Conservation (phyloP, 2,797 vertebrate species). For the Enteromius viviparus region DNA sequence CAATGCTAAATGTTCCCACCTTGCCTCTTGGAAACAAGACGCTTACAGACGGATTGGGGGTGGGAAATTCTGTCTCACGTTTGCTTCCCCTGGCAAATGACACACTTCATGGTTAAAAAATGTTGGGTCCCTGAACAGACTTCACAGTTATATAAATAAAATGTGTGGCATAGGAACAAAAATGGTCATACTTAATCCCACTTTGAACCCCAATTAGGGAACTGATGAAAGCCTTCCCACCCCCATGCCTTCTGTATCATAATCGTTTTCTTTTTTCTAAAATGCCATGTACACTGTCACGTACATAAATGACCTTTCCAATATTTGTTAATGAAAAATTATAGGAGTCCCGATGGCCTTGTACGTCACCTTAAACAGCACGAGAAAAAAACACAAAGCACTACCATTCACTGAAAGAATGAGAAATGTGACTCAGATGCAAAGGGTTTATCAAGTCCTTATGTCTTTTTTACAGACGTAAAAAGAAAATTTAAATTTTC, state of each 20-base stretch:
- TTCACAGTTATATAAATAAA: constrained; percentile 86
- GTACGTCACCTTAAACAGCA: background rate
- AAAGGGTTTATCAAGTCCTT: background rate
- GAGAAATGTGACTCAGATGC: constrained; percentile 3
- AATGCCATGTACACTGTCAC: constrained; percentile 74
- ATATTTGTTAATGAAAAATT: background rate
- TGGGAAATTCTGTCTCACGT: constrained; percentile 75
- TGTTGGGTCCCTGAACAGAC: constrained; percentile 85
- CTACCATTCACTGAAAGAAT: background rate
- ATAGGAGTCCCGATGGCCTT: background rate
- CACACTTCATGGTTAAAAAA: constrained; percentile 83
- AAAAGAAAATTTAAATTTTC: background rate
- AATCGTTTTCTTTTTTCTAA: constrained; percentile 79
- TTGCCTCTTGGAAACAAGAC: constrained; percentile 73
- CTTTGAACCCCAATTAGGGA: constrained; percentile 82
- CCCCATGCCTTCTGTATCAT: constrained; percentile 82
- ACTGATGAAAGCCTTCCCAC: constrained; percentile 81
- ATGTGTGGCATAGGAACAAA: constrained; percentile 83
- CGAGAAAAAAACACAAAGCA: background rate
- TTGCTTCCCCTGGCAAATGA: constrained; percentile 76
- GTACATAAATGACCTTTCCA: background rate
- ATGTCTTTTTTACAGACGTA: constrained; percentile 3
- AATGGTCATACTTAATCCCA: constrained; percentile 79
- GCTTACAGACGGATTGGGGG: constrained; percentile 85
- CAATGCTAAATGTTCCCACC: constrained; percentile 62